phyloP scores from a whole-genome alignment of 2,888 invertebrate species.

The Cataglyphis albicans region DNA sequence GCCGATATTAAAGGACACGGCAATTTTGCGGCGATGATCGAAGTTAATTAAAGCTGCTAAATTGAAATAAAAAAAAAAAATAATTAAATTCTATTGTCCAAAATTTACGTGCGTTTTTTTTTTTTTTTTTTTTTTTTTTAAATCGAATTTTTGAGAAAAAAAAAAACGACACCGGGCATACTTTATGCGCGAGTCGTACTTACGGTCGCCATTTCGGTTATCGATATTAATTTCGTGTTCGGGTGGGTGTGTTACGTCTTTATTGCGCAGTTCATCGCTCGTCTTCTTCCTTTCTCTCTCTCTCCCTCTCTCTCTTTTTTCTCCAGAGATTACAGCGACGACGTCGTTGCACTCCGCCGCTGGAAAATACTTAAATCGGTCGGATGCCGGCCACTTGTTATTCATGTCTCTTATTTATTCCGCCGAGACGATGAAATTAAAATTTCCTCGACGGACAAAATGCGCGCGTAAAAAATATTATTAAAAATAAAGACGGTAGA shows the following conservation, averaged over 20 bases:
- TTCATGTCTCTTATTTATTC: conserved; percentile 53
- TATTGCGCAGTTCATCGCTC: conserved; percentile 21
- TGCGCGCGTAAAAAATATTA: conserved; percentile 30
- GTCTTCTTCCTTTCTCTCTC: background rate
- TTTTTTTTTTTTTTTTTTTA: conserved; percentile 4
- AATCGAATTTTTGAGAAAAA: background rate
- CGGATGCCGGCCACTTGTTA: conserved; percentile 38
- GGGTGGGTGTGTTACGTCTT: conserved; percentile 12
- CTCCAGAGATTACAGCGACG: conserved; percentile 25
- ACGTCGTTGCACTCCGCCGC: conserved; percentile 22
- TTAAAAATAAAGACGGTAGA: conserved; percentile 42
- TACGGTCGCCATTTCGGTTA: conserved; percentile 11
- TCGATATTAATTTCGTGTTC: conserved; percentile 51
- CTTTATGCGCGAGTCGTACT: conserved; percentile 1
- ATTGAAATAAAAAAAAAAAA: background rate
- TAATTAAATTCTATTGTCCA: background rate
- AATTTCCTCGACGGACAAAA: conserved; percentile 45
- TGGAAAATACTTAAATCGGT: conserved; percentile 37
- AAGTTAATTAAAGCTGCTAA: conserved; percentile 28
- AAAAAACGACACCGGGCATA: background rate
- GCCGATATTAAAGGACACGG: background rate
- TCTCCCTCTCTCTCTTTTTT: background rate
- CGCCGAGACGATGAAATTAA: conserved; percentile 47
- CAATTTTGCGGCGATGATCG: conserved; percentile 4
- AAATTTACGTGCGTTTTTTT: conserved; percentile 9